Percentiles rank a stretch among this genome's conserved stretches.
These are phyloP conservation scores for Dasysyrphus tricinctus DNA, from an alignment of 2,888 invertebrate genomes.

Conservation along the genomic window DNA sequence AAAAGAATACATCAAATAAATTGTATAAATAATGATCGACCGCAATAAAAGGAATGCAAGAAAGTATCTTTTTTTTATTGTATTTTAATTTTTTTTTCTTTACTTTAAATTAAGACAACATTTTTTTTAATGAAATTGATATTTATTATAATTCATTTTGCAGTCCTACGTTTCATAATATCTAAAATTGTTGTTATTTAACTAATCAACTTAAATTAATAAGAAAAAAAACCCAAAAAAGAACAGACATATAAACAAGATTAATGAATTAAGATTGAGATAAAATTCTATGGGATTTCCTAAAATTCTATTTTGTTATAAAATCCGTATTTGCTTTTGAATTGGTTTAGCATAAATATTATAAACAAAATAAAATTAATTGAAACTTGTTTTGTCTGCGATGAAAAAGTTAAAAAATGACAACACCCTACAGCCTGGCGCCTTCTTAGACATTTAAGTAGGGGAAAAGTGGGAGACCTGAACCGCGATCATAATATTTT, in stretches of 20 bases:
- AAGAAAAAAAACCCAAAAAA: constrained; percentile 46
- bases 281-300: constrained; percentile 60
- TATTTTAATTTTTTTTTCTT: too few relatives aligned
- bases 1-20: too few relatives aligned
- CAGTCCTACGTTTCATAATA: not conserved
- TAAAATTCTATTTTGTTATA: constrained; percentile 38
- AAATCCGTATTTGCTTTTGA: constrained; percentile 59
- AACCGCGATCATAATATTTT: too few relatives aligned
- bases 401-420: not conserved
- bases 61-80: too few relatives aligned
- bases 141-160: not conserved
- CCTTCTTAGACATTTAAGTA: not conserved
- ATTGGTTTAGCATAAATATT: constrained; percentile 37
- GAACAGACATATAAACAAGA: constrained; percentile 38
- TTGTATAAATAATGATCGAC: too few relatives aligned
- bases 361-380: not conserved
- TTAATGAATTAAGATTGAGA: constrained; percentile 54
- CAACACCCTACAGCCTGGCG: not conserved
- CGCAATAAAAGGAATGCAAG: too few relatives aligned
- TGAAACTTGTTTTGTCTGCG: constrained; percentile 12
- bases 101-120: too few relatives aligned
- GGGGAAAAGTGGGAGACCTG: too few relatives aligned
- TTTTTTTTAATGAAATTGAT: not conserved
- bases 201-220: not conserved
- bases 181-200: not conserved